Base-by-base conservation (phyloP, 2,888 invertebrate genomes). In the Mythimna ferrago region DNA sequence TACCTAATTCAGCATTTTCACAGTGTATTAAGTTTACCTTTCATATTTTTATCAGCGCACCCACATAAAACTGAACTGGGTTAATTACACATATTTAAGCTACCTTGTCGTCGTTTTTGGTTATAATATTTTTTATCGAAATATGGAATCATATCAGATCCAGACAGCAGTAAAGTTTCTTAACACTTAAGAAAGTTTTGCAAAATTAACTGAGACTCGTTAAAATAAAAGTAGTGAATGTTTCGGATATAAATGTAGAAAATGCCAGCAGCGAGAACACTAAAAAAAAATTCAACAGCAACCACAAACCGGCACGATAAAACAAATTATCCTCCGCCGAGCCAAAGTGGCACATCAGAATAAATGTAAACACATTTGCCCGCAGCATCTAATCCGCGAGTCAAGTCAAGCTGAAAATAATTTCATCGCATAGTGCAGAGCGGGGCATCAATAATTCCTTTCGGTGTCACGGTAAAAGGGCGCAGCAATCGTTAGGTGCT, bases 1-100 rank as follows among this genome's bases (percentile, higher is more conserved):
- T 92, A 92, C 92, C 90, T 92, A 94, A 93, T 93, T 92, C 92
- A 89, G 87, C 89, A 87, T 92, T 93, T 93, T 93, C 89, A 89
- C 92, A 92, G 89, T 90, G 88, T 90, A 92, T 93, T 93, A 92
- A 89, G 89, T 91, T 88, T 88, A 91, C 89, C 89, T 89, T 88
- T 87, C 87, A 90, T 88, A 89, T 85, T 83, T 86, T 87, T 87
- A 87, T 87, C 85, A 85, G 83, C 77, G 60, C 71, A 76, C 71
- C 64, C 73, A 69, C 78, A 80, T 81, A 80, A 82, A 70, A 70
- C 57, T 65, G 66, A 83, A 83, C 80, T 75, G 80, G 75, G 80
- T 83, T 83, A 81, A 81, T 81, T 81, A 83, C 80, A 62, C 62
- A 56, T 82, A 66, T 74, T 81, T 58, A 68, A 67, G 66, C 41